Evolutionary conservation across 2,888 invertebrate genomes (phyloP), one percentile per base, ranked within the genome.

Genomic region (Tridacna crocea): DNA sequence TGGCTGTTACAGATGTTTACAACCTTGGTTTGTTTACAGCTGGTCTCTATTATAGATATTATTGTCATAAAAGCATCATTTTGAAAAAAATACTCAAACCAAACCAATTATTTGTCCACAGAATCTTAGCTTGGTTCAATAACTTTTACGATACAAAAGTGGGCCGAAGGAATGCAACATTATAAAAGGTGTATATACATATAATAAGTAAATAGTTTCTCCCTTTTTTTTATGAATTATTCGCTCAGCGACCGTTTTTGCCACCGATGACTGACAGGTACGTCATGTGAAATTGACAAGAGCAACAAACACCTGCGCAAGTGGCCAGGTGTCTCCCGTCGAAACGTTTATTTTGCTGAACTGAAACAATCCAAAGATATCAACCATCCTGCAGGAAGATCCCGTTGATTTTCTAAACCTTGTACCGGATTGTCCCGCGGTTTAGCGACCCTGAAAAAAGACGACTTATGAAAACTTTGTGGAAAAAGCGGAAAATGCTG

Each of bases 271-370:
- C 75, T 84, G 84, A 84, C 84, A 75, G 63, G 60, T 63, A 66
- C 55, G 77, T 76, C 81, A 79, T 15, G 55, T 65, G 27, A 76
- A 81, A 82, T 82, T 79, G 84, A 84, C 84, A 84, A 60, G 73
- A 65, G 81, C 77, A 79, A 77, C 74, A 79, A 84, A 74, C 79
- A 79, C 81, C 77, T 82, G 79, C 68, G 80, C 63, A 27, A 58
- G 48, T 65, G 66, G 77, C 61, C 84, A 79, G 81, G 81, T 81
- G 84, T 51, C 75, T 61, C 66, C 11, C 73, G 74, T 83, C 78
- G 17, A 36, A 36, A 36, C 8, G 36, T 36, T 36, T 36, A 36
- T 36, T 8, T 8, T 36, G 36, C 36, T 36, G 36, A 36, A 36
- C 36, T 36, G 36, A 36, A 36, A 36, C 36, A 36, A 36, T 36